Conservation (phyloP, 23 tunicate genomes). For the Ascidia mentula region DNA sequence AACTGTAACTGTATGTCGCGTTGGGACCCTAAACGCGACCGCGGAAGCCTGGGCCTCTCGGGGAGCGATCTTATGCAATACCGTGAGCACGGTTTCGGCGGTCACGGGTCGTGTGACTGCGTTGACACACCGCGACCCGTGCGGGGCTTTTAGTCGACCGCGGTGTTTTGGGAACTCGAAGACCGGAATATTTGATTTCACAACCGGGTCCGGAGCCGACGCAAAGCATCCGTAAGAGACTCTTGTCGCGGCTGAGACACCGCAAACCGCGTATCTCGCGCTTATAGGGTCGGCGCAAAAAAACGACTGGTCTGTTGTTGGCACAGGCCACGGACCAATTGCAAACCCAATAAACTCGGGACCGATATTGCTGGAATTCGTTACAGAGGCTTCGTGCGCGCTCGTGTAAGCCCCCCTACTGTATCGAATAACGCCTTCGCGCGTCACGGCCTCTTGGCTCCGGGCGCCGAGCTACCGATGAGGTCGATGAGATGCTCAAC, state of each 20-base stretch:
- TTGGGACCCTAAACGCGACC: not conserved
- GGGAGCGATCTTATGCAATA: no score
- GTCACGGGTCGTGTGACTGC: not conserved
- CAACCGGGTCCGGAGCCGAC: not conserved
- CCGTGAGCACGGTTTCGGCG: not conserved
- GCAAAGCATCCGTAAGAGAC: no score
- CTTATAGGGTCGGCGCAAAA: no score
- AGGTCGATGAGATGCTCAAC: not conserved
- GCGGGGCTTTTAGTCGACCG: constrained; percentile 4
- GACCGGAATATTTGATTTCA: not conserved
- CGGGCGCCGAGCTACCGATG: not conserved
- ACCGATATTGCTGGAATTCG: not conserved
- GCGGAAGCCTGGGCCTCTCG: not conserved
- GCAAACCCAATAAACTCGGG: no score
- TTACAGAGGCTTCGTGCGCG: no score
- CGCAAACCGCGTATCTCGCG: no score
- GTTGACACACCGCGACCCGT: constrained; percentile 2
- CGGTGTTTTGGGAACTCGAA: not conserved
- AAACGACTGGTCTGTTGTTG: no score
- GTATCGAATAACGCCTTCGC: not conserved
- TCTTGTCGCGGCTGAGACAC: not conserved
- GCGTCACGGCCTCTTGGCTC: not conserved
- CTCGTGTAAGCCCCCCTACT: not conserved
- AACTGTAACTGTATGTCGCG: not conserved
- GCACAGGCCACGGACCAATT: no score